A percentile compares a stretch with the other conserved stretches of the same genome.
Evolutionary conservation across 2,888 invertebrate genomes (phyloP).

Genomic region (Palloptera scutellata): DNA sequence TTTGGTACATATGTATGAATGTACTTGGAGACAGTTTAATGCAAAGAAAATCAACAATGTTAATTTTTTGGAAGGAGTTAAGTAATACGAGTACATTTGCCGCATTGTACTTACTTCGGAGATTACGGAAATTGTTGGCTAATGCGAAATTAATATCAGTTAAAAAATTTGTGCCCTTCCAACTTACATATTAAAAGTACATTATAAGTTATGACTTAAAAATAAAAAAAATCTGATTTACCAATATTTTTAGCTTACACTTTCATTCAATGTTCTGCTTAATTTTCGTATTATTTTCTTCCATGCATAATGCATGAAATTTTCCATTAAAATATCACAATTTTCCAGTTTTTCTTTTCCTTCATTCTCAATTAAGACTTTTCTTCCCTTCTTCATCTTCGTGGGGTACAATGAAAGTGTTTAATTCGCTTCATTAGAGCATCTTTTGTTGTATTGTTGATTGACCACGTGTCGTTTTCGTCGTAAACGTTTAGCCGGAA

Average conservation of each 20-base stretch:
- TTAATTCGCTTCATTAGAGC: slow-evolving; percentile 42
- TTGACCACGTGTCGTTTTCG: slow-evolving; percentile 37
- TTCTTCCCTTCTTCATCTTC: background rate
- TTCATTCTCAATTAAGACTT: slow-evolving; percentile 17
- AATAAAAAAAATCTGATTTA: background rate
- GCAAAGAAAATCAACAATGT: background rate
- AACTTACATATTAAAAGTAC: background rate
- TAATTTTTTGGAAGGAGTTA: slow-evolving; percentile 1
- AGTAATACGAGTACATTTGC: background rate
- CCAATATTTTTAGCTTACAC: background rate
- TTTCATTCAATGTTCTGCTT: background rate
- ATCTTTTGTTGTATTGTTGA: slow-evolving; percentile 33
- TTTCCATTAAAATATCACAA: background rate
- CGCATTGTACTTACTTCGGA: background rate
- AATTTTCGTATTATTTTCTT: background rate
- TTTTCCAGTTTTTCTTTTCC: background rate
- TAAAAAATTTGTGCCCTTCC: too few relatives aligned
- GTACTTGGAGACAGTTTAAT: background rate
- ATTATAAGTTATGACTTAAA: background rate
- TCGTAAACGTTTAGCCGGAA: slow-evolving; percentile 26
- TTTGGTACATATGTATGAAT: too few relatives aligned
- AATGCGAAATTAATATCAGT: background rate
- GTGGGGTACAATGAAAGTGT: slow-evolving; percentile 37
- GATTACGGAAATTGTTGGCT: background rate
- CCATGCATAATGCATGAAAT: slow-evolving; percentile 30